These are phyloP conservation scores for roundworm (Caenorhabditis elegans) DNA, from an alignment of 1,140 invertebrate species.

Conservation along the genomic window DNA sequence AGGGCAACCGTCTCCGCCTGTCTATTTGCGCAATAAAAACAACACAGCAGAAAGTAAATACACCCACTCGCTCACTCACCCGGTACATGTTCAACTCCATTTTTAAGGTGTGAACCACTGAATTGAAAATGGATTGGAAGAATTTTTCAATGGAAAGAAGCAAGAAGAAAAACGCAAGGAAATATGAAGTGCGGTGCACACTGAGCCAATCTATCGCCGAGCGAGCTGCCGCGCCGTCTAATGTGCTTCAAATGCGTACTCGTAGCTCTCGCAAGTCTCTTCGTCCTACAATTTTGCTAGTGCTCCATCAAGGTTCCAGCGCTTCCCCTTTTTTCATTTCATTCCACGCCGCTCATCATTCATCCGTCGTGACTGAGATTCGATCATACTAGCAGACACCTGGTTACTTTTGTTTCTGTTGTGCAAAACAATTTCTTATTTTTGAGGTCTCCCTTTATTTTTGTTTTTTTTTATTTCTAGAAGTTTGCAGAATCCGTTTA, in stretches of 20 bases:
- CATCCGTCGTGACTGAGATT: background rate
- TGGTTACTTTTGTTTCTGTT: background rate
- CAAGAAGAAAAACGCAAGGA: no score
- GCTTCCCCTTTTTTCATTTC: conserved; percentile 7
- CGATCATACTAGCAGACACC: conserved; percentile 10
- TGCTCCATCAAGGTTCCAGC: conserved; percentile 21
- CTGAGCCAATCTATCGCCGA: conserved; percentile 26
- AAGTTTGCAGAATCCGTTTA: no score
- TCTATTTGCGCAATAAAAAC: background rate
- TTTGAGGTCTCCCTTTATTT: background rate
- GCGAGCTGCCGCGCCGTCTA: conserved; percentile 29
- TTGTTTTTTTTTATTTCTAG: background rate
- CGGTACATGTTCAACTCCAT: conserved; percentile 23
- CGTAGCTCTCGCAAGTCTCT: conserved; percentile 18
- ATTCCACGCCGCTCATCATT: background rate
- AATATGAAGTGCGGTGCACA: conserved; percentile 26
- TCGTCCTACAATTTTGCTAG: background rate
- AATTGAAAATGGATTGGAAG: background rate
- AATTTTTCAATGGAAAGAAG: background rate
- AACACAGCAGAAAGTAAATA: background rate
- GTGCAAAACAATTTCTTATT: background rate
- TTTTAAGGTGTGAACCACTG: background rate
- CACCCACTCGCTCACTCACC: background rate
- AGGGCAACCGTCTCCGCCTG: background rate
- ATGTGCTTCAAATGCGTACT: conserved; percentile 29